These are phyloP conservation scores for Leptopilina syphax DNA, from an alignment of 2,888 invertebrate genomes.

Conservation along the genomic window DNA sequence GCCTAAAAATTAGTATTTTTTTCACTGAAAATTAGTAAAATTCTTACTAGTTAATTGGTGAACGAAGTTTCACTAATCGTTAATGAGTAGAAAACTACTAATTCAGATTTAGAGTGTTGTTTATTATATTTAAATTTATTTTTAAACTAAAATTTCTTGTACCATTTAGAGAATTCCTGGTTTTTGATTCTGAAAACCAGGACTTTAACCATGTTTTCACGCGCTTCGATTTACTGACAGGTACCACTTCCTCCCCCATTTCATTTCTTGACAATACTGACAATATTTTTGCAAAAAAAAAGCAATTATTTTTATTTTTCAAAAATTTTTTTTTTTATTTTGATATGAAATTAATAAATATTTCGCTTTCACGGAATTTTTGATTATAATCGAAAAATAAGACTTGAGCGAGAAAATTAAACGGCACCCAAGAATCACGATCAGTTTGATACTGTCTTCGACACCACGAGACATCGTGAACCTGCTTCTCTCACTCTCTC, in stretches of 20 bases:
- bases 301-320: background rate
- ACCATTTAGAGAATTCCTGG: background rate
- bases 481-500: conserved; percentile 60
- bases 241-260: conserved; percentile 1
- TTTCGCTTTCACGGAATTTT: background rate
- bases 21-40: too few species aligned
- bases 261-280: background rate
- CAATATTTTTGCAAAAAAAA: background rate
- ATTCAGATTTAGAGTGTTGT: too few species aligned
- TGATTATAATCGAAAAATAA: conserved; percentile 39
- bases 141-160: background rate
- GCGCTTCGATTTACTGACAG: conserved; percentile 43
- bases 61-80: too few species aligned
- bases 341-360: background rate
- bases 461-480: conserved; percentile 39
- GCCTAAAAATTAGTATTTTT: too few species aligned
- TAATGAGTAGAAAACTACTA: too few species aligned
- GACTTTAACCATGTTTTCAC: conserved; percentile 60
- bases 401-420: conserved; percentile 47
- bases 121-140: background rate
- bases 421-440: conserved; percentile 50
- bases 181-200: conserved; percentile 48
- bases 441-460: conserved; percentile 47
- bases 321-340: background rate
- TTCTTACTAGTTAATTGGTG: too few species aligned